Conservation (phyloP, 2,888 invertebrate species). For the Erpobdella octoculata region DNA sequence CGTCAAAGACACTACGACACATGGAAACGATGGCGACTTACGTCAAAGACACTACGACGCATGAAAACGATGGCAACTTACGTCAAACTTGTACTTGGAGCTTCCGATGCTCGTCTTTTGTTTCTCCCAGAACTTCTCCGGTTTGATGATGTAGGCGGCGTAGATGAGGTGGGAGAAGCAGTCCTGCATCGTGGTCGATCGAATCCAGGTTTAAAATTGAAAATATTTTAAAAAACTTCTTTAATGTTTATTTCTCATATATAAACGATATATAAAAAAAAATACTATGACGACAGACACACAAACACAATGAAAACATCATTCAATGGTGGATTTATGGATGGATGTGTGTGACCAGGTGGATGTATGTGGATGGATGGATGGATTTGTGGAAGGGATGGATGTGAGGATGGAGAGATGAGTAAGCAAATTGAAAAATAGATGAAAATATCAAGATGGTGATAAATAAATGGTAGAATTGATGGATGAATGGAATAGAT, state of each 20-base stretch:
- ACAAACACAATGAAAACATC: too few relatives aligned
- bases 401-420: neutral
- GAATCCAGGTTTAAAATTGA: too few relatives aligned
- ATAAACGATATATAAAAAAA: neutral
- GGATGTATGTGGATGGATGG: neutral
- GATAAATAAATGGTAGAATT: neutral
- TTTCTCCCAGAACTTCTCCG: conserved; percentile 99
- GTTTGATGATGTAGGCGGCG: conserved; percentile 91
- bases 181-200: conserved; percentile 61
- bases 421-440: neutral
- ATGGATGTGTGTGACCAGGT: neutral
- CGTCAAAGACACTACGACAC: too few relatives aligned
- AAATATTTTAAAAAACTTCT: neutral
- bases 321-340: neutral
- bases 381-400: neutral
- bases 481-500: neutral
- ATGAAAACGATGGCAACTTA: conserved; percentile 51
- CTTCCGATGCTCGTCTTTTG: conserved; percentile 92
- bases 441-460: neutral
- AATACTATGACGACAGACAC: too few relatives aligned
- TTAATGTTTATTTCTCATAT: neutral
- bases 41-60: neutral
- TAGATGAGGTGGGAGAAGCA: conserved; percentile 80
- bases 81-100: conserved; percentile 98
- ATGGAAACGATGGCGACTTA: neutral